Conservation (phyloP, 2,888 invertebrate genomes). For the Ypsolopha scabrella region DNA sequence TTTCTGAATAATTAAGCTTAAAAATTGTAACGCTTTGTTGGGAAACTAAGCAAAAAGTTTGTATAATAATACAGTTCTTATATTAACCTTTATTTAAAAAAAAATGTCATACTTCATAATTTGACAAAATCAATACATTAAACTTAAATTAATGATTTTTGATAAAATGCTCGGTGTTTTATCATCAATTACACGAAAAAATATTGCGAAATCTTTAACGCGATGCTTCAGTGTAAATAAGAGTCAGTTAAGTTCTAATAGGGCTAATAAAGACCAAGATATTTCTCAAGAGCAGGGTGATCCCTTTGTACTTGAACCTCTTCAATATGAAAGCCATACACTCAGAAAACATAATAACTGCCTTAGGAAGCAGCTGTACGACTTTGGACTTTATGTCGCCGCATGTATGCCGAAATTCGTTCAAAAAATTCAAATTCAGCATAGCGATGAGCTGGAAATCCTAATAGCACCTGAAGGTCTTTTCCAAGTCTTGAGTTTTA, state of each 20-base stretch:
- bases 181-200: not conserved
- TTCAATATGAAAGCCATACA: conserved; percentile 29
- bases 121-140: too few species aligned
- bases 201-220: not conserved
- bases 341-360: conserved; percentile 40
- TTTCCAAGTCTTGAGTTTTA: conserved; percentile 37
- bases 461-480: conserved; percentile 46
- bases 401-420: conserved; percentile 54
- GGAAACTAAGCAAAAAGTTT: too few species aligned
- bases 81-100: too few species aligned
- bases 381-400: conserved; percentile 53
- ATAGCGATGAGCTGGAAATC: conserved; percentile 48
- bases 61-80: too few species aligned
- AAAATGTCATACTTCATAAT: too few species aligned
- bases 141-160: not conserved
- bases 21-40: too few species aligned
- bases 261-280: not conserved
- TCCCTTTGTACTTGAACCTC: conserved; percentile 29
- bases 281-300: conserved; percentile 13
- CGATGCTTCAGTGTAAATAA: not conserved
- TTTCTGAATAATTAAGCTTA: too few species aligned
- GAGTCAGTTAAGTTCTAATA: too few species aligned
- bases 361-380: conserved; percentile 40
- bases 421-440: conserved; percentile 51
- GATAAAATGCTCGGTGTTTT: not conserved